A percentile compares a stretch with the other conserved stretches of the same genome.
Conservation (phyloP, 2,797 vertebrate species). For the Coracias cyanogaster region DNA sequence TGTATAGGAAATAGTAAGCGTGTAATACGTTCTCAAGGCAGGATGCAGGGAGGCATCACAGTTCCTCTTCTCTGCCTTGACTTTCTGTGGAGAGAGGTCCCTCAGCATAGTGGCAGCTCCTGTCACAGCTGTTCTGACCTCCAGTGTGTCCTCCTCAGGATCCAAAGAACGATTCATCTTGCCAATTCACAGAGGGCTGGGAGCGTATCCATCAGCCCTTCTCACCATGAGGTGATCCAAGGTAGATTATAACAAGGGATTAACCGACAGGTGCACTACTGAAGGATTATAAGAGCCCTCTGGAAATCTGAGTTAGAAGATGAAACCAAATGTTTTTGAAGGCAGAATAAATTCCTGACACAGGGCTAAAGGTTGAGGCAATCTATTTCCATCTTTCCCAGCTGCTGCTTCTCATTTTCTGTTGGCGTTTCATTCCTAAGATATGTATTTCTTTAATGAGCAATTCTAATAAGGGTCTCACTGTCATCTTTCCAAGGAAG, state of each 20-base stretch:
- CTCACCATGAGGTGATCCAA: background rate
- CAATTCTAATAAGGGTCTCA: background rate
- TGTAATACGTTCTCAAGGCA: background rate
- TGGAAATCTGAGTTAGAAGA: background rate
- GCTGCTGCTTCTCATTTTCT: background rate
- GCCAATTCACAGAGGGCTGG: background rate
- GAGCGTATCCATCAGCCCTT: background rate
- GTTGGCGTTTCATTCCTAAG: background rate
- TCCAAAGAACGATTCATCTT: background rate
- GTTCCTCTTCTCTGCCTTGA: background rate
- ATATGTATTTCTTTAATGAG: background rate
- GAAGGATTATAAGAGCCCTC: background rate
- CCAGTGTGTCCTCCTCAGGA: background rate
- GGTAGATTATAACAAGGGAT: background rate
- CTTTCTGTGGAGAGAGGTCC: background rate
- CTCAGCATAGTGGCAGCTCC: background rate
- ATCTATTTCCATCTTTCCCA: constrained; percentile 14
- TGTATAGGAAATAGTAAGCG: background rate
- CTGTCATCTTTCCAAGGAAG: background rate
- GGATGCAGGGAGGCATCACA: background rate
- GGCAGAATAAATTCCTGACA: constrained; percentile 21
- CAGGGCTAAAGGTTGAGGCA: background rate
- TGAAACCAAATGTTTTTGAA: constrained; percentile 35
- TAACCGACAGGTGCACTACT: background rate
- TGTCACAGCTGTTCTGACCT: background rate